These are phyloP conservation scores for Falco rusticolus DNA, from an alignment of 2,797 vertebrate species.

Conservation along the genomic window DNA sequence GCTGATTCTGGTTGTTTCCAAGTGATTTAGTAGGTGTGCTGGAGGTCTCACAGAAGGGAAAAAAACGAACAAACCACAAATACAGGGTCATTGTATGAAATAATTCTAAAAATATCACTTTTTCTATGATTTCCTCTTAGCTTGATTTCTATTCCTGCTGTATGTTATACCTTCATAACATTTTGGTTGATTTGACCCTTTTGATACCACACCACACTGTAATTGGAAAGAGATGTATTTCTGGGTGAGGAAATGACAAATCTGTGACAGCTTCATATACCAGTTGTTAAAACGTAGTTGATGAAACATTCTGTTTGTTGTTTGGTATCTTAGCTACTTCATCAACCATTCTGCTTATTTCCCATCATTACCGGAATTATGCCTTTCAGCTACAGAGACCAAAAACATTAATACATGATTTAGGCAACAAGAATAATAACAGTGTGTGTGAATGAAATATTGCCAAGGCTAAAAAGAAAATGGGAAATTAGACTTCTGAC, in stretches of 20 bases:
- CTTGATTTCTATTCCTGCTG: neutral
- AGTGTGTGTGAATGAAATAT: conserved; percentile 24
- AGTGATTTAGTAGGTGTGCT: neutral
- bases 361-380: conserved; percentile 59
- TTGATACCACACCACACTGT: neutral
- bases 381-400: conserved; percentile 52
- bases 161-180: neutral
- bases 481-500: neutral
- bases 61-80: neutral
- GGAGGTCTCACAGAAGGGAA: neutral
- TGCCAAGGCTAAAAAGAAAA: conserved; percentile 27
- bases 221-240: neutral
- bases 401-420: conserved; percentile 57
- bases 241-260: neutral
- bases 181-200: conserved; percentile 19
- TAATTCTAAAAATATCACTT: neutral
- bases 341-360: conserved; percentile 65
- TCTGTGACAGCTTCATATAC: neutral
- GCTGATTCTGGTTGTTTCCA: neutral
- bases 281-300: conserved; percentile 21
- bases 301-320: conserved; percentile 60
- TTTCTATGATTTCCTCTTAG: neutral
- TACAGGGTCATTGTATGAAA: neutral
- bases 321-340: conserved; percentile 53
- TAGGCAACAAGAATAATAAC: conserved; percentile 60